phyloP scores from a whole-genome alignment of 2,888 invertebrate species.

The Sipunculus nudus region DNA sequence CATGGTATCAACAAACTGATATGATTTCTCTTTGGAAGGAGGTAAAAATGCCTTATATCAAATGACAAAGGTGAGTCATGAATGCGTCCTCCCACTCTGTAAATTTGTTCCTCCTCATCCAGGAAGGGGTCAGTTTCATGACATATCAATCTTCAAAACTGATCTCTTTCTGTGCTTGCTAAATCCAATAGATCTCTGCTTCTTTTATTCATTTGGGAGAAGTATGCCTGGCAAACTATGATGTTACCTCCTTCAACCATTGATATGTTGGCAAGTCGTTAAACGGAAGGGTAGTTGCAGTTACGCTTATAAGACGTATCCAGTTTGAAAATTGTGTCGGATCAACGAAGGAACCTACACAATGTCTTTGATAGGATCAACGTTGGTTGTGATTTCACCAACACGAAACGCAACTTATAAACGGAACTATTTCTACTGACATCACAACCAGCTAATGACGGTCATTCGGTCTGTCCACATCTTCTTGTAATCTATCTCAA shows the following conservation, averaged over 20 bases:
- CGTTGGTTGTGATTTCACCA: slow-evolving; percentile 13
- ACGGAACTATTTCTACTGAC: slow-evolving; percentile 7
- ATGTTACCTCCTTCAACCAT: background rate
- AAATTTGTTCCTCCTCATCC: slow-evolving; percentile 7
- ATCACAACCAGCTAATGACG: slow-evolving; percentile 11
- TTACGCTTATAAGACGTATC: slow-evolving; percentile 2
- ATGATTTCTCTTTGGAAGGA: slow-evolving; percentile 3
- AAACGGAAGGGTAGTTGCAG: background rate
- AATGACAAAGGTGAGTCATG: background rate
- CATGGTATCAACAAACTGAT: background rate
- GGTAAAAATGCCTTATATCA: slow-evolving; percentile 8
- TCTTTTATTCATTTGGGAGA: background rate
- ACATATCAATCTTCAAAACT: slow-evolving; percentile 2
- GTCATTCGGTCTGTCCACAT: slow-evolving; percentile 12
- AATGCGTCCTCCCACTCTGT: slow-evolving; percentile 1
- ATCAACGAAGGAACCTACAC: slow-evolving; percentile 1
- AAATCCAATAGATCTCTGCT: slow-evolving; percentile 3
- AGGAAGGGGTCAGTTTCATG: slow-evolving; percentile 8
- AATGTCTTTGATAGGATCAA: slow-evolving; percentile 5
- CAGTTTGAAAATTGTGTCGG: slow-evolving; percentile 2
- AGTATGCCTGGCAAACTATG: background rate
- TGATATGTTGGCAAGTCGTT: slow-evolving; percentile 4
- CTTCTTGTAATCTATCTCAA: slow-evolving; percentile 5
- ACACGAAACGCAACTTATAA: slow-evolving; percentile 16
- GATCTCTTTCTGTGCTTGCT: slow-evolving; percentile 6